phyloP scores from a whole-genome alignment of 1,140 invertebrate genomes.

The Battus philenor region DNA sequence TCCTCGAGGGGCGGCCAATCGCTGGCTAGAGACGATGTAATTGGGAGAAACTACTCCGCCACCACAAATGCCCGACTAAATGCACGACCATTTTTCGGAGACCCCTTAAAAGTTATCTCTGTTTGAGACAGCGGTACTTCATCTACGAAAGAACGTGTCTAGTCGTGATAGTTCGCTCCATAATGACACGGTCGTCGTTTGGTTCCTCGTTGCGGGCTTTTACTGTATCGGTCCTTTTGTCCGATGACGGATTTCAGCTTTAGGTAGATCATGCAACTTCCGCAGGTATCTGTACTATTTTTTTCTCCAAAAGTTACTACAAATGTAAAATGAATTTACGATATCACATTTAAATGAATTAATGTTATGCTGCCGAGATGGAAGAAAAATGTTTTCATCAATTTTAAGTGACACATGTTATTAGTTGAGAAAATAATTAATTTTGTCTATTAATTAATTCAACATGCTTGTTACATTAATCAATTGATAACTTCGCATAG shows the following conservation, averaged over 20 bases:
- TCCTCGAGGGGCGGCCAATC: conserved; percentile 63
- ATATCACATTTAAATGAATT: too few species aligned
- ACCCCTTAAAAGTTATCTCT: conserved; percentile 41
- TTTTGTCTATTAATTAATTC: too few species aligned
- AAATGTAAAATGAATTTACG: too few species aligned
- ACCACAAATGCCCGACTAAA: conserved; percentile 58
- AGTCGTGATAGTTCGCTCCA: conserved; percentile 27
- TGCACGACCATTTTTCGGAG: conserved; percentile 37
- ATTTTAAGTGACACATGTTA: too few species aligned
- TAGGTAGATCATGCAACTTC: conserved; percentile 39
- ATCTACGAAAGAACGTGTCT: conserved; percentile 15
- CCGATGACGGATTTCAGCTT: conserved; percentile 49
- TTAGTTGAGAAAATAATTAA: too few species aligned
- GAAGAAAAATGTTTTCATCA: too few species aligned
- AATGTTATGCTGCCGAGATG: too few species aligned
- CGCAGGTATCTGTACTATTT: conserved; percentile 39
- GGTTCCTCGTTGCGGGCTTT: conserved; percentile 42
- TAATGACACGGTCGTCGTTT: conserved; percentile 53
- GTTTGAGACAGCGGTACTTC: background rate
- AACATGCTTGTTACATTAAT: too few species aligned
- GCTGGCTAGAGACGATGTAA: conserved; percentile 65
- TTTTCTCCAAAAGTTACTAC: too few species aligned
- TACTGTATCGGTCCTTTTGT: conserved; percentile 63
- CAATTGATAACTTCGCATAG: too few species aligned
- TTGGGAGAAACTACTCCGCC: conserved; percentile 66